Percentiles rank a stretch among this genome's conserved stretches.
These are phyloP conservation scores for Tanytarsus gracilentus DNA, from an alignment of 2,888 invertebrate genomes.

Conservation along the genomic window DNA sequence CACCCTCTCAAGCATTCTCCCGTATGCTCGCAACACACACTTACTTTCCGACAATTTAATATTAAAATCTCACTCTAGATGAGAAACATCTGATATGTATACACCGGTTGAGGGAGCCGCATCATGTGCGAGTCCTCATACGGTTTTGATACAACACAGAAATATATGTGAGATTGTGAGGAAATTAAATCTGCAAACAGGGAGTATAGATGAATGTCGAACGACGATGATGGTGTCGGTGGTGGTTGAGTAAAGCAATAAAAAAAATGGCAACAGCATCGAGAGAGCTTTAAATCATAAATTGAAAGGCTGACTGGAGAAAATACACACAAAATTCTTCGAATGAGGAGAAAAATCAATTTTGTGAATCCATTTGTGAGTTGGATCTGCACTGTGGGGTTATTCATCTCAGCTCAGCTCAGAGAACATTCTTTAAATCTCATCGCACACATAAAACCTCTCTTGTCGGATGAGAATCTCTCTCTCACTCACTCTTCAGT, in stretches of 20 bases:
- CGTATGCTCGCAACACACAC: neutral
- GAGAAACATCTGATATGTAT: slow-evolving; percentile 13
- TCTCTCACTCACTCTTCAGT: too few species aligned
- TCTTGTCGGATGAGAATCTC: too few species aligned
- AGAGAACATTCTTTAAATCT: too few species aligned
- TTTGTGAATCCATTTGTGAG: neutral
- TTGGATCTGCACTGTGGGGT: neutral
- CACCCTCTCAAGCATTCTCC: too few species aligned
- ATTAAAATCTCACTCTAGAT: slow-evolving; percentile 12
- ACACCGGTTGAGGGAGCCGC: neutral
- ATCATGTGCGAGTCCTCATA: slow-evolving; percentile 12
- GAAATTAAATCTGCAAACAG: slow-evolving; percentile 23
- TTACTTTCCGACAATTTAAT: neutral
- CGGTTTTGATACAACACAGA: neutral
- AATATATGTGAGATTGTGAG: too few species aligned
- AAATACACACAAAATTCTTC: neutral
- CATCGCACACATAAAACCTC: too few species aligned
- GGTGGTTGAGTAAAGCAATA: slow-evolving; percentile 19
- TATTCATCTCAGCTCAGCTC: too few species aligned
- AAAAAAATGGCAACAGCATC: slow-evolving; percentile 3
- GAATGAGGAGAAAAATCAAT: neutral
- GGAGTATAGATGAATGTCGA: neutral
- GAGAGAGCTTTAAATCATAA: slow-evolving; percentile 25
- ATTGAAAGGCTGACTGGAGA: slow-evolving; percentile 2
- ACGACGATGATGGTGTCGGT: neutral